phyloP scores from a whole-genome alignment of 2,113 vertebrate genomes.

The Atrichornis clamosus region DNA sequence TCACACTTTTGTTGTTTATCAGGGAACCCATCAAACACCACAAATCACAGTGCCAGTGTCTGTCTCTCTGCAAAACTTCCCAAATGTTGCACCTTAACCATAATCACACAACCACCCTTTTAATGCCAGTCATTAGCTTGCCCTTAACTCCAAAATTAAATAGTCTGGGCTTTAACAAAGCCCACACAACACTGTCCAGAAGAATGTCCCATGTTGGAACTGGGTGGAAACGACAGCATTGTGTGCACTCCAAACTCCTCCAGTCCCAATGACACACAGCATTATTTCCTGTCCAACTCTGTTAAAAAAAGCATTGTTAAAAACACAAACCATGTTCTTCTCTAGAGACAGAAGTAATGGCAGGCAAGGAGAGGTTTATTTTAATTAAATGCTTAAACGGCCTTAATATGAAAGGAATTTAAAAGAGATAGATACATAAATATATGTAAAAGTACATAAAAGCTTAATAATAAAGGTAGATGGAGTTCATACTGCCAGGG shows the following conservation, averaged over 20 bases:
- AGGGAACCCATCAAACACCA: neutral
- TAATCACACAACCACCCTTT: neutral
- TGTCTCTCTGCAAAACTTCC: neutral
- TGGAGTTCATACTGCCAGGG: neutral
- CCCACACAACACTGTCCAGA: neutral
- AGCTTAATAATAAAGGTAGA: neutral
- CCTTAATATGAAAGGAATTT: neutral
- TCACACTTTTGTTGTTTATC: neutral
- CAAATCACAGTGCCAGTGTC: rapidly evolving
- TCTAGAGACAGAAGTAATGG: neutral
- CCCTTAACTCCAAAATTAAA: neutral
- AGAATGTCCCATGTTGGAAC: neutral
- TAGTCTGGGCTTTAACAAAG: neutral
- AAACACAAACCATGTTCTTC: neutral
- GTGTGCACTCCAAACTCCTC: neutral
- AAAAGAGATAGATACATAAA: neutral
- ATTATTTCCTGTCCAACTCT: neutral
- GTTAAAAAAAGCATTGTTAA: neutral
- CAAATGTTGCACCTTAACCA: neutral
- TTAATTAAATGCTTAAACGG: neutral
- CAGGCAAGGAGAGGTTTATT: neutral
- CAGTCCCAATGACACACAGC: neutral
- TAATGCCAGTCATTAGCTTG: neutral
- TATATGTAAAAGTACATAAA: neutral
- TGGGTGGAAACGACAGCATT: neutral